Evolutionary conservation across 2,888 invertebrate species (phyloP).

Genomic region (Erpobdella octoculata): DNA sequence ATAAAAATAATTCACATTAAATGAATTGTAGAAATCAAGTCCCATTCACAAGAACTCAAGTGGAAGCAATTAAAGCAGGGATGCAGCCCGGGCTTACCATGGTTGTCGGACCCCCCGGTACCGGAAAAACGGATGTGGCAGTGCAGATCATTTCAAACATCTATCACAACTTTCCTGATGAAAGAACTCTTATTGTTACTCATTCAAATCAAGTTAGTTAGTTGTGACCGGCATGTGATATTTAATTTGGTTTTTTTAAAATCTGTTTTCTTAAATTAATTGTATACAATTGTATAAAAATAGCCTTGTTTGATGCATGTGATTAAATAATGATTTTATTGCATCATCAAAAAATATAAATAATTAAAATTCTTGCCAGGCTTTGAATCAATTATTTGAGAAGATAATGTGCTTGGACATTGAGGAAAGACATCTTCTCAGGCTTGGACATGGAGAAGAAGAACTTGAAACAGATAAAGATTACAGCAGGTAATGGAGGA

Average conservation of each 20-base stretch:
- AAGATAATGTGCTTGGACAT: slow-evolving; percentile 96
- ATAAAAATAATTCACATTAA: neutral
- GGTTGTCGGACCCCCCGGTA: slow-evolving; percentile 57
- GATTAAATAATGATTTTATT: too few species aligned
- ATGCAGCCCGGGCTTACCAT: slow-evolving; percentile 96
- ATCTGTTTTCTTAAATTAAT: too few species aligned
- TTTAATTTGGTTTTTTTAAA: too few species aligned
- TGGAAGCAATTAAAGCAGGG: slow-evolving; percentile 67
- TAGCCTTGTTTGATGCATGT: too few species aligned
- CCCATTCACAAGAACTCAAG: slow-evolving; percentile 89
- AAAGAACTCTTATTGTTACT: slow-evolving; percentile 93
- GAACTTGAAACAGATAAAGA: slow-evolving; percentile 97
- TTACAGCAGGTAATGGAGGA: slow-evolving; percentile 82
- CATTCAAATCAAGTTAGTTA: slow-evolving; percentile 79
- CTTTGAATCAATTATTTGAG: slow-evolving; percentile 95
- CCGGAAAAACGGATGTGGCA: slow-evolving; percentile 96
- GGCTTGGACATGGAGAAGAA: slow-evolving; percentile 97
- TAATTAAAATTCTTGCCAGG: too few species aligned
- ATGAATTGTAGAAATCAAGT: slow-evolving; percentile 69
- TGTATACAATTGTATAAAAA: too few species aligned
- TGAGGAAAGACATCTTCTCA: slow-evolving; percentile 89
- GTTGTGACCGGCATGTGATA: neutral
- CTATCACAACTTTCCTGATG: slow-evolving; percentile 97
- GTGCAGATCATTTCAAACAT: slow-evolving; percentile 98
- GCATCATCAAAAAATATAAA: too few species aligned